These are phyloP conservation scores for Xyliphius kryptos DNA, from an alignment of 2,113 vertebrate species.

Conservation along the genomic window DNA sequence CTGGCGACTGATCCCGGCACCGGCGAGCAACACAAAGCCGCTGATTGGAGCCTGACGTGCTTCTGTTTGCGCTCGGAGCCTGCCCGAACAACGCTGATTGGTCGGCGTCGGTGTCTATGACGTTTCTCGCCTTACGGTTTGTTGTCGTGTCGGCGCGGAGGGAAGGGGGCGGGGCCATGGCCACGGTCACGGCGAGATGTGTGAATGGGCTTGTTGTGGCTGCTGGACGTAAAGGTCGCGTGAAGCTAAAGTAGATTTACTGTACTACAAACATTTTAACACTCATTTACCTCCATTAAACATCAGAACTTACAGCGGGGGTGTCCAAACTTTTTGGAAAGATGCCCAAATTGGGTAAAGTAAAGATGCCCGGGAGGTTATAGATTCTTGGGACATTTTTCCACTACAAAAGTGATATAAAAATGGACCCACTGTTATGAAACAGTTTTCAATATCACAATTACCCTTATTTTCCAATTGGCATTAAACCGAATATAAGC, in stretches of 20 bases:
- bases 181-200: slow-evolving; percentile 39
- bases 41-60: slow-evolving; percentile 46
- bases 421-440: too few relatives aligned
- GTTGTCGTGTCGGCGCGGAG: slow-evolving; percentile 46
- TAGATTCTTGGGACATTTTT: too few relatives aligned
- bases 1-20: slow-evolving; percentile 48
- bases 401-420: too few relatives aligned
- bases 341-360: too few relatives aligned
- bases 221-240: slow-evolving; percentile 6
- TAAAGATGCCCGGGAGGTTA: too few relatives aligned
- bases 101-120: slow-evolving; percentile 42
- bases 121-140: slow-evolving; percentile 40
- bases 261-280: neutral
- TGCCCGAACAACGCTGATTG: slow-evolving; percentile 39
- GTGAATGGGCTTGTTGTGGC: slow-evolving; percentile 40
- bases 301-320: too few relatives aligned
- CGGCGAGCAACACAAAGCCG: slow-evolving; percentile 48
- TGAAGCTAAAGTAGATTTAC: neutral
- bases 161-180: slow-evolving; percentile 39
- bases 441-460: too few relatives aligned
- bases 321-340: too few relatives aligned
- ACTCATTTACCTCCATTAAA: too few relatives aligned
- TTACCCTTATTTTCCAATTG: too few relatives aligned
- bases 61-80: slow-evolving; percentile 31
- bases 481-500: too few relatives aligned